A percentile compares a stretch with the other conserved stretches of the same genome.
Conservation (phyloP, 2,797 vertebrate genomes). For the Coracias cyanogaster region DNA sequence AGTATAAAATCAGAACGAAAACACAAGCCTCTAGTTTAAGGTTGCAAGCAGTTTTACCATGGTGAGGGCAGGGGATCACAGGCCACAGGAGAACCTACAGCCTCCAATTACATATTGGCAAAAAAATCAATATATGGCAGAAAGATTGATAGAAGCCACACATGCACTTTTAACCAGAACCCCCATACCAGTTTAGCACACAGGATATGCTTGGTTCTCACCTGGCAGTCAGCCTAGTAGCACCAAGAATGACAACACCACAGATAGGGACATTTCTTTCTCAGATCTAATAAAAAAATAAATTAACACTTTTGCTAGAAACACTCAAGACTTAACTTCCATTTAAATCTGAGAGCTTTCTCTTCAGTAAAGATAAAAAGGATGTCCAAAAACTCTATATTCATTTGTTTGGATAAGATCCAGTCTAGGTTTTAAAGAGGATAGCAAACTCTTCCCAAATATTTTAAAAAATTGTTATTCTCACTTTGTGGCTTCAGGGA, state of each 20-base stretch:
- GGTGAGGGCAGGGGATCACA: neutral
- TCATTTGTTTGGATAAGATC: neutral
- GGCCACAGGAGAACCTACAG: neutral
- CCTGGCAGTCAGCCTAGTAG: neutral
- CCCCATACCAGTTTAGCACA: too few species aligned
- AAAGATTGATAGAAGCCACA: neutral
- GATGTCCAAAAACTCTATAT: neutral
- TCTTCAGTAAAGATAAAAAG: neutral
- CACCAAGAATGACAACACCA: neutral
- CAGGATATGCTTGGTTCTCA: neutral
- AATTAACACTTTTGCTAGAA: neutral
- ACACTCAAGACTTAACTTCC: neutral
- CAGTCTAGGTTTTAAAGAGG: neutral
- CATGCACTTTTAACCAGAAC: neutral
- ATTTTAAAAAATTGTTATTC: neutral
- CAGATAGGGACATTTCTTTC: neutral
- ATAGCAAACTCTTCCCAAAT: neutral
- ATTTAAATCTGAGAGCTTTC: neutral
- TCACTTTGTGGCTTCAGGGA: neutral
- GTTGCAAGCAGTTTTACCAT: neutral
- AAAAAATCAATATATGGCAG: neutral
- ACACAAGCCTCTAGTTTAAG: neutral
- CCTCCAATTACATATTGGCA: neutral
- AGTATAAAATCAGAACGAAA: neutral
- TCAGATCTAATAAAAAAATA: neutral